These are phyloP conservation scores for Laticauda laticaudata DNA, from an alignment of 2,113 vertebrate species.

Conservation along the genomic window DNA sequence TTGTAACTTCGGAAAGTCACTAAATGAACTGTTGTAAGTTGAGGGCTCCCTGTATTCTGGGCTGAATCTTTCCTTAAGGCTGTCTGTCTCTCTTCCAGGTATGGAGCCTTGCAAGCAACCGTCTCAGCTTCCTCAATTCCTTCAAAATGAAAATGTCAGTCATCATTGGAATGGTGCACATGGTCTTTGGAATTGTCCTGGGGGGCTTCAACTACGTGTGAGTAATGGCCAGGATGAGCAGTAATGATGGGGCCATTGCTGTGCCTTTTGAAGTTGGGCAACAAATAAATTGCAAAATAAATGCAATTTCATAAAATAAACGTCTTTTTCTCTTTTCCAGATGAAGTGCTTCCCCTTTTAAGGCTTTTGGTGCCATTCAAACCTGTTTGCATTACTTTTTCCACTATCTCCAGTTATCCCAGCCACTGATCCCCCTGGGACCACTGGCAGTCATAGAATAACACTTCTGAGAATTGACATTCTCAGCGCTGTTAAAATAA, in stretches of 20 bases:
- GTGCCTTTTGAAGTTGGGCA: background rate
- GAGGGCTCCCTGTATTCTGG: background rate
- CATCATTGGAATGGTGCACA: slow-evolving; percentile 90
- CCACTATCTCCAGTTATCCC: background rate
- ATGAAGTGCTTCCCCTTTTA: background rate
- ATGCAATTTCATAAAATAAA: background rate
- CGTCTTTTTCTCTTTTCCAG: background rate
- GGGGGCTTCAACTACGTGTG: slow-evolving; percentile 93
- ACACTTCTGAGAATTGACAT: background rate
- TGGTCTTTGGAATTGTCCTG: slow-evolving; percentile 90
- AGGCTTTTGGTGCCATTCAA: background rate
- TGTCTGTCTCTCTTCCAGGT: slow-evolving; percentile 70
- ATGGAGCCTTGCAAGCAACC: slow-evolving; percentile 94
- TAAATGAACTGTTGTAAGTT: too few species aligned
- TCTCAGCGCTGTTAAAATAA: too few species aligned
- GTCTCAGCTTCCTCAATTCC: slow-evolving; percentile 94
- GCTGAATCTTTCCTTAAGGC: background rate
- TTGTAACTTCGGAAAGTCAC: too few species aligned
- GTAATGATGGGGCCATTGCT: background rate
- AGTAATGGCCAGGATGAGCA: slow-evolving; percentile 62
- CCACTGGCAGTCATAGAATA: background rate
- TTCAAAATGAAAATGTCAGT: slow-evolving; percentile 99
- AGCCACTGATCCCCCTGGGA: background rate
- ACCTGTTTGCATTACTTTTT: background rate
- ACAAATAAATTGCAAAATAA: background rate